phyloP scores from a whole-genome alignment of 37 sponge, comb jelly and placozoan species.

The Geodia barretti region DNA sequence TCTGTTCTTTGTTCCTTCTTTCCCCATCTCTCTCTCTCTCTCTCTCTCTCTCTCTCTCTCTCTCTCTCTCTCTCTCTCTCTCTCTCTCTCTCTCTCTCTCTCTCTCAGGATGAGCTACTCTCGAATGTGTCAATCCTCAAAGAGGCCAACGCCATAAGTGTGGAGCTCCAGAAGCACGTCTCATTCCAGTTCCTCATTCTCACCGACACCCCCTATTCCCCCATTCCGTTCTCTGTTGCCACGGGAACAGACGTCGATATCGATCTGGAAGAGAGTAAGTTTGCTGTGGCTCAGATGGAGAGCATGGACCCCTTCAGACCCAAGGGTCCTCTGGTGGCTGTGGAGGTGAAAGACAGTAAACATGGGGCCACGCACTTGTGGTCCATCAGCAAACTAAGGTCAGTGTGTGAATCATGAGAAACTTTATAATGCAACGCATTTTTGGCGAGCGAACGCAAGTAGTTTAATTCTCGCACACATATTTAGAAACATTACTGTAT shows the following conservation, averaged over 20 bases:
- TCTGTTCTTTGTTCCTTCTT: not conserved
- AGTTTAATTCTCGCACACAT: too few species aligned
- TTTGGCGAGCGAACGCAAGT: not conserved
- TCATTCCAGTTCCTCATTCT: slow-evolving; percentile 77
- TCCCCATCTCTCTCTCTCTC: slow-evolving; percentile 2
- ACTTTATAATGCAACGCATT: not conserved
- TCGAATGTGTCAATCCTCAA: slow-evolving; percentile 72
- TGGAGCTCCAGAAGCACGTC: slow-evolving; percentile 87
- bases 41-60: slow-evolving; percentile 1
- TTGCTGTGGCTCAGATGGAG: not conserved
- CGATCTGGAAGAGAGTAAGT: slow-evolving; percentile 11
- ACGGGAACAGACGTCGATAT: slow-evolving; percentile 65
- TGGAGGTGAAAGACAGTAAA: slow-evolving; percentile 80
- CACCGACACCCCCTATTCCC: slow-evolving; percentile 86
- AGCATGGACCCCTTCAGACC: not conserved
- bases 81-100: slow-evolving; percentile 7
- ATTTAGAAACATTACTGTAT: too few species aligned
- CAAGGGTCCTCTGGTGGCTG: not conserved
- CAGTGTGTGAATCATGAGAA: not conserved
- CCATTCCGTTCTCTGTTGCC: slow-evolving; percentile 67
- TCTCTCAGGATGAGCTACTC: slow-evolving; percentile 63
- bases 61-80: slow-evolving; percentile 2
- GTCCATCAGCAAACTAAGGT: slow-evolving; percentile 85
- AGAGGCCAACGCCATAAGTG: slow-evolving; percentile 92
- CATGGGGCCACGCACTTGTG: slow-evolving; percentile 82